These are phyloP conservation scores for Setipinna tenuifilis DNA, from an alignment of 2,797 vertebrate genomes.

Conservation along the genomic window DNA sequence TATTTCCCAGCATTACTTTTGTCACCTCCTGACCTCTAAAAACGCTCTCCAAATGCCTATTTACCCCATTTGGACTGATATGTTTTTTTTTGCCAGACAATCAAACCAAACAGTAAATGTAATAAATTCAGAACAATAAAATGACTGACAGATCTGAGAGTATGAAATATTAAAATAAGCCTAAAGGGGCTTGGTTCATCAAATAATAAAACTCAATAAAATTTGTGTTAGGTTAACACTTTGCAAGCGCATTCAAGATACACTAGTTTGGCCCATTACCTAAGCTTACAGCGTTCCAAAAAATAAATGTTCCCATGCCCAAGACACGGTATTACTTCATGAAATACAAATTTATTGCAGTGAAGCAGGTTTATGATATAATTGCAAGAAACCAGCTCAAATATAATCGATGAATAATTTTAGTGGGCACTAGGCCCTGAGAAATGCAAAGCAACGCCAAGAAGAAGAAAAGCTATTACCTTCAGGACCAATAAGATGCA, in stretches of 20 bases:
- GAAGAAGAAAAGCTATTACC: conserved; percentile 53
- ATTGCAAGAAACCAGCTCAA: conserved; percentile 59
- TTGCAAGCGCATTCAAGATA: conserved; percentile 32
- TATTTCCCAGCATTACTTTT: conserved; percentile 48
- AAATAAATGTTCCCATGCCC: conserved; percentile 52
- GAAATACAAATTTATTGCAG: conserved; percentile 62
- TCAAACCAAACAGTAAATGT: conserved; percentile 50
- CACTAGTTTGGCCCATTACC: conserved; percentile 44
- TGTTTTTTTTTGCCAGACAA: conserved; percentile 34
- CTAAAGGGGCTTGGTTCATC: conserved; percentile 47
- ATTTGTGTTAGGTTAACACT: conserved; percentile 48
- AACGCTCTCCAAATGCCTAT: conserved; percentile 45
- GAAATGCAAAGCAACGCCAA: conserved; percentile 53
- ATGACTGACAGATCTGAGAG: conserved; percentile 41
- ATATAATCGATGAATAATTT: conserved; percentile 64
- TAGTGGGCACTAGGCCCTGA: conserved; percentile 54
- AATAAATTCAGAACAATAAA: conserved; percentile 53
- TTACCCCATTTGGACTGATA: conserved; percentile 48
- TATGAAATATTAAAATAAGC: conserved; percentile 49
- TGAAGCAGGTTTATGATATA: conserved; percentile 57
- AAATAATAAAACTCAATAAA: conserved; percentile 56
- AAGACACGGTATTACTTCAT: conserved; percentile 56
- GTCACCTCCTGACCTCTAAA: conserved; percentile 51
- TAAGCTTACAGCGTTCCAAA: conserved; percentile 40
- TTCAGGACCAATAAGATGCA: conserved; percentile 42